phyloP scores from a whole-genome alignment of 1,140 invertebrate species.

The Augochlora pura region DNA sequence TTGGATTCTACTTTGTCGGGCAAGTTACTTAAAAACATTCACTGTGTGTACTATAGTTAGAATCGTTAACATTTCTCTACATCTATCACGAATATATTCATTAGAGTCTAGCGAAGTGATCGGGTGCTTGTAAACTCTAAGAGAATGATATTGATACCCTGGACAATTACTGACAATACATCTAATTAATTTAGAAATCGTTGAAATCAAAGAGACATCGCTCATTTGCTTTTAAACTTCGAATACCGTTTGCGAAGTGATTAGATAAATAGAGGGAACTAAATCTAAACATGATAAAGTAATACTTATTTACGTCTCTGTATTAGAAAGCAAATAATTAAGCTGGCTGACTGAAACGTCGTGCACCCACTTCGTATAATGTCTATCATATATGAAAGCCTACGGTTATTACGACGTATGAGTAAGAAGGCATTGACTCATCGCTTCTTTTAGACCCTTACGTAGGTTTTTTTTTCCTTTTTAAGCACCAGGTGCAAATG shows the following conservation, averaged over 20 bases:
- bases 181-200: slow-evolving; percentile 36
- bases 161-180: slow-evolving; percentile 56
- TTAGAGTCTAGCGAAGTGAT: slow-evolving; percentile 61
- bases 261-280: slow-evolving; percentile 18
- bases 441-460: slow-evolving; percentile 22
- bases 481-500: not conserved
- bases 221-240: not conserved
- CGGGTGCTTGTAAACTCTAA: slow-evolving; percentile 44
- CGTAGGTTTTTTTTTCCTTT: not conserved
- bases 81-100: slow-evolving; percentile 61
- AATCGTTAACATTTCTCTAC: slow-evolving; percentile 57
- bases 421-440: slow-evolving; percentile 41
- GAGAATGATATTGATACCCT: slow-evolving; percentile 65
- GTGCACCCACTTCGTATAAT: slow-evolving; percentile 26
- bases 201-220: slow-evolving; percentile 11
- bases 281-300: slow-evolving; percentile 33
- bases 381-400: slow-evolving; percentile 31
- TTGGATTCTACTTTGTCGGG: slow-evolving; percentile 41
- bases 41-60: slow-evolving; percentile 28
- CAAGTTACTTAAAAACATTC: slow-evolving; percentile 40
- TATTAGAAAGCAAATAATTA: slow-evolving; percentile 38
- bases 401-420: slow-evolving; percentile 32
- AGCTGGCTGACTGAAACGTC: slow-evolving; percentile 30
- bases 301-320: slow-evolving; percentile 41
- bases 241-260: not conserved